A percentile compares a stretch with the other conserved stretches of the same genome.
Evolutionary conservation across 2,888 invertebrate genomes (phyloP).

Genomic region (Slavum lentiscoides): DNA sequence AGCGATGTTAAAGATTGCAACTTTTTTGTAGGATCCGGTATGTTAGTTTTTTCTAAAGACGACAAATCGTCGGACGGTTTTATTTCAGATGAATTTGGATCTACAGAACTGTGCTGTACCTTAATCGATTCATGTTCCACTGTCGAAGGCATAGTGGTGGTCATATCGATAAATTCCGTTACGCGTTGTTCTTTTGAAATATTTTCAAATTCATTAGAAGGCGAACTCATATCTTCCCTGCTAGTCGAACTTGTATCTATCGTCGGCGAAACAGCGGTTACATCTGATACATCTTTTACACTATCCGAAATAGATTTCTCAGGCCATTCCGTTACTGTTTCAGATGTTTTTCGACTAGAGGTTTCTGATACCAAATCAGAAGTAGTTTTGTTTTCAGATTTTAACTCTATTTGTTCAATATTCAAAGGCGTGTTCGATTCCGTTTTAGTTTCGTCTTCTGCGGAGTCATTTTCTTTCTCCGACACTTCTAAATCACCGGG

Average conservation of each 20-base stretch:
- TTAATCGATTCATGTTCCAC: background rate
- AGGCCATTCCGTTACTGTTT: background rate
- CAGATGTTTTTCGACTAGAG: background rate
- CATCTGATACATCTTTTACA: background rate
- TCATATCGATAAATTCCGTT: background rate
- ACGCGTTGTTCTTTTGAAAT: conserved; percentile 16
- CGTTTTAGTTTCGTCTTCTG: conserved; percentile 7
- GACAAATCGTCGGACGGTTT: conserved; percentile 17
- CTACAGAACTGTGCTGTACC: too few relatives aligned
- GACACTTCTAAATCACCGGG: conserved; percentile 38
- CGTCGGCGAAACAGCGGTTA: background rate
- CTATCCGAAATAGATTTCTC: background rate
- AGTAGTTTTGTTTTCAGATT: conserved; percentile 20
- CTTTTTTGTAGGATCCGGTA: conserved; percentile 36
- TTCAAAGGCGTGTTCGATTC: background rate
- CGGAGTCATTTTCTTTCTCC: conserved; percentile 14
- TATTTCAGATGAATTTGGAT: conserved; percentile 13
- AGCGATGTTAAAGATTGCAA: conserved; percentile 26
- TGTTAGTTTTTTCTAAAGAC: conserved; percentile 24
- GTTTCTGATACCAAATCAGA: background rate
- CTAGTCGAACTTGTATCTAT: background rate
- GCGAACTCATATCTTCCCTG: background rate
- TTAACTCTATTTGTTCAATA: conserved; percentile 6
- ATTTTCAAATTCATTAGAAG: conserved; percentile 15
- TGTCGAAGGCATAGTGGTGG: background rate